phyloP scores from a whole-genome alignment of 2,113 vertebrate species.

The Eretmochelys imbricata region DNA sequence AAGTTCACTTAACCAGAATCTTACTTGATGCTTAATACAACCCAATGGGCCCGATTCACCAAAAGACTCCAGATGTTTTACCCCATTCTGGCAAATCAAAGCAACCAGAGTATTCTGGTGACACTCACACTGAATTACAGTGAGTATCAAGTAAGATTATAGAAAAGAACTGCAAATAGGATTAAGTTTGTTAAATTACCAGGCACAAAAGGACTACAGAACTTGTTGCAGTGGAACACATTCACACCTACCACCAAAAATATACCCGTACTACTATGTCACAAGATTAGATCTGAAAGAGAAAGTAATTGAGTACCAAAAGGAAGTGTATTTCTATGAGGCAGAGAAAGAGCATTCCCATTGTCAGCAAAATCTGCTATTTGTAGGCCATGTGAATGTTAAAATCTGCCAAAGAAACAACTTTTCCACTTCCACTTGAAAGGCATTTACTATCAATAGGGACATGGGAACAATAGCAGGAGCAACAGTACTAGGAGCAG shows the following conservation, averaged over 20 bases:
- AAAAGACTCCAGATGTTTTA: not conserved
- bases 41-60: not conserved
- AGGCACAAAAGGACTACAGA: accelerated
- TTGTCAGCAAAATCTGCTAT: not conserved
- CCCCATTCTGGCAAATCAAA: not conserved
- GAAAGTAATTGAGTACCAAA: not conserved
- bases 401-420: not conserved
- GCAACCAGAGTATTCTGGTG: not conserved
- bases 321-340: not conserved
- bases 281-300: not conserved
- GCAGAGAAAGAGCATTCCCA: not conserved
- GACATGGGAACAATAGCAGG: not conserved
- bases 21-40: not conserved
- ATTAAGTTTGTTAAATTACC: accelerated
- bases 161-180: accelerated
- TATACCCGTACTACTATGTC: not conserved
- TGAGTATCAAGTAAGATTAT: not conserved
- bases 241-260: not conserved
- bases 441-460: not conserved
- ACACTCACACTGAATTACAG: not conserved
- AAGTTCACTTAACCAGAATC: not conserved
- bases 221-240: not conserved
- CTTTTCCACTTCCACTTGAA: not conserved
- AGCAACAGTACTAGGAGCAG: not conserved
- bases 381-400: not conserved